Conservation (phyloP, 1,140 invertebrate species). For the Pseudomyrmex dendroicus region DNA sequence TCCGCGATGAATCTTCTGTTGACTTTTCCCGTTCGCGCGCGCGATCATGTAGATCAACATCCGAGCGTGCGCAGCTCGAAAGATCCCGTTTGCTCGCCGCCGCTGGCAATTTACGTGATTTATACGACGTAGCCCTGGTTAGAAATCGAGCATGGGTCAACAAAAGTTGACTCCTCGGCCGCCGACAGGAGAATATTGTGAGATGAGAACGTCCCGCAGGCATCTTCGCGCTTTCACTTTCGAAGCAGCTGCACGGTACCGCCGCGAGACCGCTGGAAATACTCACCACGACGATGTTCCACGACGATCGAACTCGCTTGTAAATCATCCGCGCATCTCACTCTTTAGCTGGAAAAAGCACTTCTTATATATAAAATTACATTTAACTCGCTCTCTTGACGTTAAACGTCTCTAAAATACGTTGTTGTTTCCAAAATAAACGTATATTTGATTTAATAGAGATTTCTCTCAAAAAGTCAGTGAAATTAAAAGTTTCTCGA, state of each 20-base stretch:
- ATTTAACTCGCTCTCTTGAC: too few species aligned
- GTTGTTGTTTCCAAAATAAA: too few species aligned
- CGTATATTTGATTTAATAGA: too few species aligned
- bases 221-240: constrained; percentile 75
- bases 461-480: too few species aligned
- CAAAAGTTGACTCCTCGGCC: constrained; percentile 69
- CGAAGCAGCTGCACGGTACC: constrained; percentile 64
- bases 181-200: constrained; percentile 47
- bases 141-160: constrained; percentile 70
- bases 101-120: constrained; percentile 61
- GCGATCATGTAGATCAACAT: constrained; percentile 60
- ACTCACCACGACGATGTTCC: constrained; percentile 23
- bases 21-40: constrained; percentile 19
- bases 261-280: constrained; percentile 52
- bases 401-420: too few species aligned
- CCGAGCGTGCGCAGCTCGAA: not conserved
- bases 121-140: constrained; percentile 58
- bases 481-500: too few species aligned
- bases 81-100: not conserved
- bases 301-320: not conserved
- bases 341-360: not conserved
- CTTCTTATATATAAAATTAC: too few species aligned
- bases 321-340: not conserved
- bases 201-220: constrained; percentile 72
- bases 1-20: constrained; percentile 1